Base-by-base conservation (phyloP, 2,797 vertebrate genomes). In the Chiroxiphia lanceolata region DNA sequence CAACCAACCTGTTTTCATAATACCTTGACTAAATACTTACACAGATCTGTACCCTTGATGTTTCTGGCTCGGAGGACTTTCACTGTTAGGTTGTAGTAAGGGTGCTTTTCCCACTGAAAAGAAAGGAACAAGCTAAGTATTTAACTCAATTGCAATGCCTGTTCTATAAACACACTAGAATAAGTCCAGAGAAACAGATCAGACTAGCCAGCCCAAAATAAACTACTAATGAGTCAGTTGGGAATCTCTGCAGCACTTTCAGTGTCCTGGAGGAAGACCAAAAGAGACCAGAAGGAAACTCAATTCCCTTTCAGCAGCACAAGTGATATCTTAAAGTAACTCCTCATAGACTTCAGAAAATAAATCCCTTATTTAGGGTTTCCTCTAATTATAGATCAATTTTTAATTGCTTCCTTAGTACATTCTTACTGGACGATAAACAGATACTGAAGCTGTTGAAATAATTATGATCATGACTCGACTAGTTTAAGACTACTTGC, bases 31-130 rank as follows among this genome's bases (percentile, higher is more conserved):
- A 83, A 91, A 90, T 83, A 98, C 98, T 98, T 97, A 98, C 98
- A 42, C 19, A 97, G 67, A 87, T 98, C 98, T 45, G 97, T 94
- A 44, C 94, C 93, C 87, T 87, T 96, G 96, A 98, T 98, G 48
- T 98, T 98, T 89, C 93, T 98, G 83, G 98, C 98, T 96, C 63
- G 95, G 29, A 98, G 95, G 61, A 98, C 97, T 93, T 97, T 98
- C 42, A 98, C 98, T 51, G 96, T 98, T 57, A 98, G 96, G 92
- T 98, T 97, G 81, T 98, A 98, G 93, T 97, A 98, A 34, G 97
- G 98, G 71, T 98, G 96, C 20, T 95, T 95, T 96, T 98, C 98
- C 92, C 59, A 34, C 98, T 98, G 97, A 60, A 98, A 98, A 90
- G 88, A 96, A 15, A 97, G 91, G 40, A 87, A 84, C 21, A 83